Percentiles rank a stretch among this genome's conserved stretches.
phyloP scores from a whole-genome alignment of 2,888 invertebrate genomes.

The Eristalis pertinax region DNA sequence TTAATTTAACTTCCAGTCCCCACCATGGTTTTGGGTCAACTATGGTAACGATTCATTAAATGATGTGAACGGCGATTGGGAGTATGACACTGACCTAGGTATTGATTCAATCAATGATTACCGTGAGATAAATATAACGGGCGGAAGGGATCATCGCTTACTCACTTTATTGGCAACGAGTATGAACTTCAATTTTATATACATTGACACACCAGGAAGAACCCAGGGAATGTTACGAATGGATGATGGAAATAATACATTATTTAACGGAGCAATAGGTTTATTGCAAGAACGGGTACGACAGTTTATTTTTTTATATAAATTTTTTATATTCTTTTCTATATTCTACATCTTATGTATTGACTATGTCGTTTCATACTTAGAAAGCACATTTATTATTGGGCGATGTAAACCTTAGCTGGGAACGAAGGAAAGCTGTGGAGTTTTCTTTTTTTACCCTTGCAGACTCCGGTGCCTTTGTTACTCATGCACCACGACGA shows the following conservation, averaged over 20 bases:
- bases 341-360: neutral
- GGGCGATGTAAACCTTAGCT: conserved; percentile 88
- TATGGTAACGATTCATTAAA: conserved; percentile 82
- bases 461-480: conserved; percentile 89
- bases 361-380: conserved; percentile 44
- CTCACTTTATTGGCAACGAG: conserved; percentile 85
- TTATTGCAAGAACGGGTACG: conserved; percentile 86
- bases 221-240: conserved; percentile 85
- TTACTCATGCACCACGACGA: conserved; percentile 88
- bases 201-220: conserved; percentile 88
- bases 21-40: conserved; percentile 89
- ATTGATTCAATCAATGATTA: conserved; percentile 55
- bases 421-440: conserved; percentile 87
- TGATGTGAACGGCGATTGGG: conserved; percentile 42
- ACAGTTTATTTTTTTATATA: neutral
- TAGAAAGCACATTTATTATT: conserved; percentile 88
- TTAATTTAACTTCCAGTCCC: conserved; percentile 82
- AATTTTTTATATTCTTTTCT: no score
- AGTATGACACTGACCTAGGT: conserved; percentile 53
- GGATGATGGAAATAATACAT: conserved; percentile 84
- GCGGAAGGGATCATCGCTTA: conserved; percentile 88
- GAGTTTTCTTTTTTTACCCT: conserved; percentile 90
- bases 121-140: conserved; percentile 82
- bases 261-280: conserved; percentile 88
- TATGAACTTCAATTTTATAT: conserved; percentile 87